Evolutionary conservation across 2,113 vertebrate genomes (phyloP), one percentile per base, ranked within the genome.

Genomic region (Gymnorhina tibicen): DNA sequence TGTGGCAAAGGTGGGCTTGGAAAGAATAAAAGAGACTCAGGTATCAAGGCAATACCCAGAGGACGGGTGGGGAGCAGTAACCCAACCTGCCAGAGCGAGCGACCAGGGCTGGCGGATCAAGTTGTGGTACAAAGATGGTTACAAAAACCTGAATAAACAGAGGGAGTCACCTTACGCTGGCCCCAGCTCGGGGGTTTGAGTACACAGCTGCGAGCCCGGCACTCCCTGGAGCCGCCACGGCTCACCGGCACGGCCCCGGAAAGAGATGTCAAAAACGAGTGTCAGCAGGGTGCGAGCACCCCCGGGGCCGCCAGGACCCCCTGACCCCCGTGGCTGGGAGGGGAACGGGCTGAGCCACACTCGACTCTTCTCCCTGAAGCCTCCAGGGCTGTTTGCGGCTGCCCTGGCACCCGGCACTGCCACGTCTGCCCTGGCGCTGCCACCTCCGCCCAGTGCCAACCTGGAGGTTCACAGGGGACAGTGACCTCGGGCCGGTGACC

Each of bases 291-390:
- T 5, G 26, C 52, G 47, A 49, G 52, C 60, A 15, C 2, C 13
- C 44, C 9, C 4, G 2, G 2, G 60, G 6, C 13, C 8, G 13
- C 58, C 0, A 1, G 66, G 63, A 59, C 13, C 26, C 46, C n/a
- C 44, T 1, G 2, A 13, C 20, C 10, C 8, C 19, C 2, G 0
- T 3, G 41, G 28, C 28, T 28, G 47, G 47, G 11, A 62, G 17
- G 3, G 1, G 19, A n/a, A 26, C 11, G 23, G 49, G 37, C 42
- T 10, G 30, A 60, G 35, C 55, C 19, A 2, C 60, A 4, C 7
- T 10, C 1, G 0, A 1, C 6, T 59, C 28, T 5, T 5, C 12
- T 17, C 13, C 72, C 24, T 6, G 3, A 16, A 73, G 16, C 18
- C n/a, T 56, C 30, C 33, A 1, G 46, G 52, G 37, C 21, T 3